These are phyloP conservation scores for Nerophis ophidion DNA, from an alignment of 2,113 vertebrate genomes.

Conservation along the genomic window DNA sequence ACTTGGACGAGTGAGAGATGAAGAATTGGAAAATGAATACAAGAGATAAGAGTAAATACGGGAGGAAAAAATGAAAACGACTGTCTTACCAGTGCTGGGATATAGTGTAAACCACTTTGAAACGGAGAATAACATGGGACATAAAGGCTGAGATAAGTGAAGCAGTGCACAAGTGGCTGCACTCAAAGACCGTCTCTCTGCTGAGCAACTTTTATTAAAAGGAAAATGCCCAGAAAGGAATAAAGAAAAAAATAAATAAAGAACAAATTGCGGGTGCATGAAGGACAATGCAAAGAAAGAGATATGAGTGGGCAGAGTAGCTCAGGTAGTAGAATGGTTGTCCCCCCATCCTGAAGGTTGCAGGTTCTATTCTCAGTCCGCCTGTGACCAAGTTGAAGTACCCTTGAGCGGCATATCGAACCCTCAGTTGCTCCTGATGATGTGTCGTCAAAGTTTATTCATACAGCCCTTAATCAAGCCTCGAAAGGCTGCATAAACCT, in stretches of 20 bases:
- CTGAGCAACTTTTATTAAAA: conserved; percentile 36
- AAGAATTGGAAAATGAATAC: conserved; percentile 10
- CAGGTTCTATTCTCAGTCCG: too few relatives aligned
- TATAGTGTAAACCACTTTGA: conserved; percentile 7
- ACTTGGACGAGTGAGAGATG: conserved; percentile 9
- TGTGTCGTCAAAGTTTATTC: too few relatives aligned
- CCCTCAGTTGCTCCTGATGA: too few relatives aligned
- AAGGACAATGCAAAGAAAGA: too few relatives aligned
- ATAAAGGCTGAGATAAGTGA: conserved; percentile 47
- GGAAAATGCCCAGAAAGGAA: conserved; percentile 14
- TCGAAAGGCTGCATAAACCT: too few relatives aligned
- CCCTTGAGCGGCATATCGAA: too few relatives aligned
- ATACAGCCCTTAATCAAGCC: too few relatives aligned
- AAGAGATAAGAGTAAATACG: neutral
- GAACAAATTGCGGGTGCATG: neutral
- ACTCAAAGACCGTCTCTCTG: conserved; percentile 42
- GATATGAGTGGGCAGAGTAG: too few relatives aligned
- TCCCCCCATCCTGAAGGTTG: too few relatives aligned
- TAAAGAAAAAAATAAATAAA: neutral
- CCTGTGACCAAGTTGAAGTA: too few relatives aligned
- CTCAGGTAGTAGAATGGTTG: too few relatives aligned
- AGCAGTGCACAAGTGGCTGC: conserved; percentile 35
- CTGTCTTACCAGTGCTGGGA: conserved; percentile 27
- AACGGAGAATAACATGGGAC: conserved; percentile 37
- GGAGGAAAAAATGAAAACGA: conserved; percentile 1